These are phyloP conservation scores for Gymnarchus niloticus DNA, from an alignment of 2,113 vertebrate genomes.

Conservation along the genomic window DNA sequence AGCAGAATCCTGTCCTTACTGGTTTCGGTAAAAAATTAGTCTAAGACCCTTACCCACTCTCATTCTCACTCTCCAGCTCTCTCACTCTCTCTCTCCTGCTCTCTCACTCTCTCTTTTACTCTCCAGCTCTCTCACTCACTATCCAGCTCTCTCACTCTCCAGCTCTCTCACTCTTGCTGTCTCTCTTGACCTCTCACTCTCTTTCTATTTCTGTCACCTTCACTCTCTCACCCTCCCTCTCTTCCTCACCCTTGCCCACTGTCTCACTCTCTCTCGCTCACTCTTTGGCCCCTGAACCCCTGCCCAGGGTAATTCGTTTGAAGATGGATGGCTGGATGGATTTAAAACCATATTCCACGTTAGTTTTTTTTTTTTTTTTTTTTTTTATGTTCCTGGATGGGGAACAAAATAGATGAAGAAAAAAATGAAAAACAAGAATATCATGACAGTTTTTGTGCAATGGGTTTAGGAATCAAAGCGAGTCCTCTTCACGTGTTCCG, in stretches of 20 bases:
- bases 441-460: not conserved
- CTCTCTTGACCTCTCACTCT: too few relatives aligned
- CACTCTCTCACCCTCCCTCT: too few relatives aligned
- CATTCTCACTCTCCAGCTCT: not conserved
- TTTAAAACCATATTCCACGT: not conserved
- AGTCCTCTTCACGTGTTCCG: not conserved
- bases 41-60: not conserved
- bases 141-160: not conserved
- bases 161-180: too few relatives aligned
- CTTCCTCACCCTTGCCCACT: too few relatives aligned
- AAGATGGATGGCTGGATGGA: not conserved
- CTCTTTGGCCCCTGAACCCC: too few relatives aligned
- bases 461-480: not conserved
- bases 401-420: conserved; percentile 1
- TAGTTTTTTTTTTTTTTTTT: not conserved
- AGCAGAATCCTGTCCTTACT: not conserved
- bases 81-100: not conserved
- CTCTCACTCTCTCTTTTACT: not conserved
- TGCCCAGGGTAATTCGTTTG: too few relatives aligned
- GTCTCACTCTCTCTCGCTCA: not conserved
- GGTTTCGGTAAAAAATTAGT: too few relatives aligned
- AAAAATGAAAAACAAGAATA: not conserved
- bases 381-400: not conserved
- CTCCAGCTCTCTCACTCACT: not conserved
- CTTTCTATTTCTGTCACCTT: not conserved